phyloP scores from a whole-genome alignment of 2,113 vertebrate genomes.

The Xiphias gladius region DNA sequence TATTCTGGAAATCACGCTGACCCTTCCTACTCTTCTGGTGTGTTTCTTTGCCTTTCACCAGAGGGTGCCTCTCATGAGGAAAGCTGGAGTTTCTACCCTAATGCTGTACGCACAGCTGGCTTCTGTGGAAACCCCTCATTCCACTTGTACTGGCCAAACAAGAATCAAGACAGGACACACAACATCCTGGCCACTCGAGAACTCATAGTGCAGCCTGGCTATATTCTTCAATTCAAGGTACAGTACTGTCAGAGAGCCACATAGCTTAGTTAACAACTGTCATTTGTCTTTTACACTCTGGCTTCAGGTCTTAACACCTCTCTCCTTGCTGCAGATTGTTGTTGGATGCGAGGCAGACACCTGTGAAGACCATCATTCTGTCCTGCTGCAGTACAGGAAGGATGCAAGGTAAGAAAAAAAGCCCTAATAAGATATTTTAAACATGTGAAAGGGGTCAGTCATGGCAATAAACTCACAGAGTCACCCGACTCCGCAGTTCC shows the following conservation, averaged over 20 bases:
- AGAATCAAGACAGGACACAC: conserved; percentile 94
- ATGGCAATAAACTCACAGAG: neutral
- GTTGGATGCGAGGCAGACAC: conserved; percentile 95
- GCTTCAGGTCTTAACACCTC: neutral
- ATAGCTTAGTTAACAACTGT: neutral
- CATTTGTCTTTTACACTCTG: neutral
- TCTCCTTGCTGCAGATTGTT: conserved; percentile 88
- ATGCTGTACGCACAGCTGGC: conserved; percentile 95
- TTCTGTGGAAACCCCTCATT: conserved; percentile 99
- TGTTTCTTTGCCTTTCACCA: conserved; percentile 67
- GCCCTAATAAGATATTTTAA: neutral
- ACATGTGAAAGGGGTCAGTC: neutral
- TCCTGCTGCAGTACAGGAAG: conserved; percentile 96
- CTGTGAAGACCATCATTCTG: conserved; percentile 97
- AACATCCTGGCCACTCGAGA: conserved; percentile 96
- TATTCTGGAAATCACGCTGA: neutral
- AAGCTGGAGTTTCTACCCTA: conserved; percentile 99
- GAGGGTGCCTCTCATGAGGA: conserved; percentile 96
- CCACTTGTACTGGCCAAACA: conserved; percentile 99
- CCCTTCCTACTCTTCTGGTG: neutral
- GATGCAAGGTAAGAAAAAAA: conserved; percentile 90
- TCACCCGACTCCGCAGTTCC: no score
- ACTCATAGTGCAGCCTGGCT: conserved; percentile 97
- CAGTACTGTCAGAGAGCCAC: conserved; percentile 1
- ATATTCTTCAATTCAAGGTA: conserved; percentile 99